Conservation (phyloP, 2,888 invertebrate species). For the Parascotia fuliginaria region DNA sequence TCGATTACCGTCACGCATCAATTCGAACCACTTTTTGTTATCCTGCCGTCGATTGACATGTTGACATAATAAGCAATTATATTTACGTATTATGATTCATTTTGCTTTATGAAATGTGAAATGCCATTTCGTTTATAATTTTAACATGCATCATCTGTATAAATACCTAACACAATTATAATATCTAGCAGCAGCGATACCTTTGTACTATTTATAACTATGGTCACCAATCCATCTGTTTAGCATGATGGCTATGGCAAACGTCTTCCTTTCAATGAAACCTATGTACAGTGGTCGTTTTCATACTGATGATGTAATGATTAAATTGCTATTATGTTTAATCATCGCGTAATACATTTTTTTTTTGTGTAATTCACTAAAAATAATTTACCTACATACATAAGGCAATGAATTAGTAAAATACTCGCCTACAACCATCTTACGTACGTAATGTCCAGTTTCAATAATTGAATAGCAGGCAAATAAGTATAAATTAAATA, state of each 20-base stretch:
- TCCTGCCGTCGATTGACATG: slow-evolving; percentile 32
- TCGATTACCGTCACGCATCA: slow-evolving; percentile 50
- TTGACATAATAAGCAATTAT: slow-evolving; percentile 17
- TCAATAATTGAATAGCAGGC: slow-evolving; percentile 6
- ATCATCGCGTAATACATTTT: too few relatives aligned
- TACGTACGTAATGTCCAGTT: not conserved
- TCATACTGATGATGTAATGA: too few relatives aligned
- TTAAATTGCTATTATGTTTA: too few relatives aligned
- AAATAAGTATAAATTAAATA: slow-evolving; percentile 36
- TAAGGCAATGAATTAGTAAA: not conserved
- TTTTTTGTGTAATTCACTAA: too few relatives aligned
- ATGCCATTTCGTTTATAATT: not conserved
- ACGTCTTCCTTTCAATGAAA: too few relatives aligned
- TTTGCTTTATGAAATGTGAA: not conserved
- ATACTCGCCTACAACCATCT: not conserved
- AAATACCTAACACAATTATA: too few relatives aligned
- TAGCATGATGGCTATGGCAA: too few relatives aligned
- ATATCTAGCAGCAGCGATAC: too few relatives aligned
- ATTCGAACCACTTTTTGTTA: slow-evolving; percentile 37
- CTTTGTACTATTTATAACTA: too few relatives aligned
- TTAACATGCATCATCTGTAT: not conserved
- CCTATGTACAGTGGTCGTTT: too few relatives aligned
- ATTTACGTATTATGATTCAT: not conserved
- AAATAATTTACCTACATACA: too few relatives aligned
- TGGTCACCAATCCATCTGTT: too few relatives aligned